Base-by-base conservation (phyloP, 1,140 invertebrate genomes). In the Cotesia typhae region DNA sequence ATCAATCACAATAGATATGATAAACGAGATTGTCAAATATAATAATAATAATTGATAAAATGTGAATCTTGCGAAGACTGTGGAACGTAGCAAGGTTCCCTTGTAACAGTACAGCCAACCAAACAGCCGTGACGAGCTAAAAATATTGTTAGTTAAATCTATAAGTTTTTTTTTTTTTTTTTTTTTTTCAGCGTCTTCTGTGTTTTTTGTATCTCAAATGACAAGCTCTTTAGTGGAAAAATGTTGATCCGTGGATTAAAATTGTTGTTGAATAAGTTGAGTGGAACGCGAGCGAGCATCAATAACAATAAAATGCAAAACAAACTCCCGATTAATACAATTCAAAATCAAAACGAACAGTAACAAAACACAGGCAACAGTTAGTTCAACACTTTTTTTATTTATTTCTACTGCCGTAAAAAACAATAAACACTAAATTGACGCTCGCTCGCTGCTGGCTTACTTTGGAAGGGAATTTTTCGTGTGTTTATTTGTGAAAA, bases 101-200 rank as follows among this genome's bases (percentile, higher is more conserved):
- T 87, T 87, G 83, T 87, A 86, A 87, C 86, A 87, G 84, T 87
- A 85, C 86, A 87, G 86, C 84, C 84, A 87, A 87, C 83, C 83
- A 87, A 84, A 87, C 83, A 86, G 85, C 86, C 83, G 84, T 87
- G 84, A 84, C 81, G 84, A 87, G 85, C 86, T 87, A 87, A 85
- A 86, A 83, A 86, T 75, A 74, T 77, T 66, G 70, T 67, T 72
- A 72, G 70, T 72, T 66, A 3, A 12, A 10, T 28, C 20, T 47
- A 47, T 60, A 37, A 59, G 3, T 69, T 9, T 14, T 63, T 36
- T 52, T 70, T 12, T 65, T 37, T 35, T 14, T 38, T 47, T 64
- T 59, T 52, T 51, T 51, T 14, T 55, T 67, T 67, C 57, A 67
- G 55, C 41, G 41, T 47, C 35, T 55, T 66, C 14, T 53, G 61